A percentile compares a stretch with the other conserved stretches of the same genome.
Conservation (phyloP, 2,888 invertebrate genomes). For the Caenorhabditis imperialis region DNA sequence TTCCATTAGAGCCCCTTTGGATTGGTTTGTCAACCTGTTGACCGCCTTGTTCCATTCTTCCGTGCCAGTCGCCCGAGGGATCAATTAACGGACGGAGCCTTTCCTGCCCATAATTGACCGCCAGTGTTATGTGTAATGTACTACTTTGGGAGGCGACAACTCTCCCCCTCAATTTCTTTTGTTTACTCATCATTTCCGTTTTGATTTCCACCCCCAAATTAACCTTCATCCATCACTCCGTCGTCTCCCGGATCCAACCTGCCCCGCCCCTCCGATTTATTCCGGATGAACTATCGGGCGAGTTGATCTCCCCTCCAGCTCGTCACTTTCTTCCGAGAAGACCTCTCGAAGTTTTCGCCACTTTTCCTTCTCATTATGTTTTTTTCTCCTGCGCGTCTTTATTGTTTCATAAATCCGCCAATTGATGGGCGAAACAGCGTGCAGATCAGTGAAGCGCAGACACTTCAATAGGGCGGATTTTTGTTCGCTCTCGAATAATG, state of each 20-base stretch:
- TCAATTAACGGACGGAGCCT: neutral
- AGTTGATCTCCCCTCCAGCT: slow-evolving; percentile 22
- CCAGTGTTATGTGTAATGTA: too few species aligned
- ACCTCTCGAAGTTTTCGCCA: slow-evolving; percentile 20
- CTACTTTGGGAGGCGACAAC: slow-evolving; percentile 1
- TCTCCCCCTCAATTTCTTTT: slow-evolving; percentile 5
- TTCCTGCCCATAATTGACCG: too few species aligned
- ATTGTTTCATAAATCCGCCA: slow-evolving; percentile 50
- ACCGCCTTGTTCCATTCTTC: slow-evolving; percentile 4
- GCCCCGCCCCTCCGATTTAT: slow-evolving; percentile 1
- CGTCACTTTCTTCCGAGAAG: slow-evolving; percentile 29
- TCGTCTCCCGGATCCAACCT: neutral
- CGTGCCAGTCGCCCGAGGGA: neutral
- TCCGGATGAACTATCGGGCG: slow-evolving; percentile 7
- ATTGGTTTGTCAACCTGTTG: slow-evolving; percentile 7
- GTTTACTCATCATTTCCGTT: slow-evolving; percentile 26
- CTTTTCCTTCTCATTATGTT: slow-evolving; percentile 20
- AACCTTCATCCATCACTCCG: slow-evolving; percentile 14
- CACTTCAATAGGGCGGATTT: slow-evolving; percentile 9
- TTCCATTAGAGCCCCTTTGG: slow-evolving; percentile 8
- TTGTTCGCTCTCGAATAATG: slow-evolving; percentile 18
- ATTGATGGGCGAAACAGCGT: slow-evolving; percentile 22
- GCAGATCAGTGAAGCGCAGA: slow-evolving; percentile 16
- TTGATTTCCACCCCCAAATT: slow-evolving; percentile 22
- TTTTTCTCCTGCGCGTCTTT: slow-evolving; percentile 23